These are phyloP conservation scores for Axis porcinus DNA, from an alignment of 2,113 vertebrate species.

Conservation along the genomic window DNA sequence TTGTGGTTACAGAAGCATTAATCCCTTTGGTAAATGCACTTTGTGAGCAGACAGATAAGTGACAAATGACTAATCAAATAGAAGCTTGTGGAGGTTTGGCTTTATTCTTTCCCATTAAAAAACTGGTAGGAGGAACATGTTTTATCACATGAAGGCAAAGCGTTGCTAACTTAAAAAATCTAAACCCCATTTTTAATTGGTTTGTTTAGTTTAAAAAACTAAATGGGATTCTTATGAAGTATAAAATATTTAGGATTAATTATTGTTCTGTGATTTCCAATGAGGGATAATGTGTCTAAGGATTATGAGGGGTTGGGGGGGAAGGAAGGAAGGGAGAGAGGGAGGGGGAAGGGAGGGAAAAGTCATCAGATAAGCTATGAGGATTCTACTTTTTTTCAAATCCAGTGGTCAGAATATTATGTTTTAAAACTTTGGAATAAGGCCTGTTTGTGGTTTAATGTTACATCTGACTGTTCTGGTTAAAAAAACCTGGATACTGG, in stretches of 20 bases:
- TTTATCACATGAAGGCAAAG: not conserved
- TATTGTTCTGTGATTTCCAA: not conserved
- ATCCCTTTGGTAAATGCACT: not conserved
- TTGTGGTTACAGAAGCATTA: not conserved
- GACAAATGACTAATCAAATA: not conserved
- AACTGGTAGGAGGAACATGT: not conserved
- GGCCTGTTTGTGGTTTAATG: not conserved
- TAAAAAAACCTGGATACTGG: not conserved
- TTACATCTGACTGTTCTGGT: not conserved
- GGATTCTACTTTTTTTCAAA: not conserved
- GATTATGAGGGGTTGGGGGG: not conserved
- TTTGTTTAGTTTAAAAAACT: not conserved
- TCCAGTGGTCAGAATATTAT: not conserved
- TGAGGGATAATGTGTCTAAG: not conserved
- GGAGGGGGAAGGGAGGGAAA: not conserved
- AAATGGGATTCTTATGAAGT: conserved; percentile 5
- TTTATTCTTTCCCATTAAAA: not conserved
- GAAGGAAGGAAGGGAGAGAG: not conserved
- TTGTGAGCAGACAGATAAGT: not conserved
- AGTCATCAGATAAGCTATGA: not conserved
- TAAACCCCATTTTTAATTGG: not conserved
- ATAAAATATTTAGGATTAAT: conserved; percentile 5
- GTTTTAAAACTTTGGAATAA: not conserved
- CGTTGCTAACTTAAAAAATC: not conserved
- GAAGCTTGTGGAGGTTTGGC: not conserved